Base-by-base conservation (phyloP, 2,797 vertebrate species). In the Threskiornis aethiopicus region DNA sequence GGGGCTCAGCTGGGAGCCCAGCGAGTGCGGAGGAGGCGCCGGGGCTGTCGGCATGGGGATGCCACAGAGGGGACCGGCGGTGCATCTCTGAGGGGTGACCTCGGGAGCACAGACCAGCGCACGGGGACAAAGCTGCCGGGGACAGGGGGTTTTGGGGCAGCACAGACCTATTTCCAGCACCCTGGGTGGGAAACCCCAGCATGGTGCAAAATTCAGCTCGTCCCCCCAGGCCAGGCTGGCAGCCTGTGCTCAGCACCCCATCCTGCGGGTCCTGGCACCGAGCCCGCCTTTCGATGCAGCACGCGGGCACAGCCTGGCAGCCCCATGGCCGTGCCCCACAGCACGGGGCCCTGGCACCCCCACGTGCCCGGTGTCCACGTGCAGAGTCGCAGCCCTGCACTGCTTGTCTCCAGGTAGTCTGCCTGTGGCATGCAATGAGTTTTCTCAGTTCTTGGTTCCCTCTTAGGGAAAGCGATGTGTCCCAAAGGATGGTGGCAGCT, bases 341-440 rank as follows among this genome's bases (percentile, higher is more conserved):
- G 39, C 41, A 42, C 1, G 2, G 46, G n/a, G 20, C 41, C 42
- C 29, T 16, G 70, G 44, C 42, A 70, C 49, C 42, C 57, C 19
- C 33, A 9, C 0, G 2, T 37, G 37, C 26, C 58, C 9, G 3
- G 28, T 17, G 31, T 18, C 81, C 4, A 0, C 1, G 8, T 6
- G 41, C 5, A 6, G 39, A n/a, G 31, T 13, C 2, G 0, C 69
- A 65, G 39, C 22, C 46, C 42, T 16, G 28, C 26, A 7, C 25
- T 5, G 16, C 58, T 29, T 2, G 8, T n/a, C 57, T 59, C n/a
- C 25, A 8, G 13, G 2, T 22, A 26, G 35, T 4, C 33, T 77
- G 21, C 24, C 55, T 16, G 5, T 20, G 31, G 49, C 28, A 2
- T 5, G 22, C 47, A 26, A 6, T n/a, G 55, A 51, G 46, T 28